phyloP scores from a whole-genome alignment of 2,888 invertebrate genomes.

The Cryptocephalus moraei region DNA sequence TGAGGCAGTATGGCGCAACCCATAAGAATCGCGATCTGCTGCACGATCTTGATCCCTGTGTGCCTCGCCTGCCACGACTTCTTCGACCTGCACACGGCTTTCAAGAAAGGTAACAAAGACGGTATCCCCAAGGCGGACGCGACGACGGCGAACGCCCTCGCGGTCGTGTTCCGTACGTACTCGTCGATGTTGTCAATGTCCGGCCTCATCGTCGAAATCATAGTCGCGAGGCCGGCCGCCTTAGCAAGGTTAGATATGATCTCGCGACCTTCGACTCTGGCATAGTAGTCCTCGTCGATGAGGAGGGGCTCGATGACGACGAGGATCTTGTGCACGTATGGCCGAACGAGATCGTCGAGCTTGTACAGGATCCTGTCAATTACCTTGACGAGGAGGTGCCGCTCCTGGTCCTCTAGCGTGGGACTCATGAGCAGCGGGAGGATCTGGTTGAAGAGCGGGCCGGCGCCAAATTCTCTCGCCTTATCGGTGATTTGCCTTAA shows the following conservation, averaged over 20 bases:
- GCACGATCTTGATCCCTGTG: slow-evolving; percentile 99
- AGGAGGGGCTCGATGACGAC: slow-evolving; percentile 98
- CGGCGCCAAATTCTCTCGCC: slow-evolving; percentile 96
- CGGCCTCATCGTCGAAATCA: slow-evolving; percentile 99
- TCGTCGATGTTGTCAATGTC: slow-evolving; percentile 99
- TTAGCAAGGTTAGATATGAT: slow-evolving; percentile 99
- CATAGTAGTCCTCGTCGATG: slow-evolving; percentile 99
- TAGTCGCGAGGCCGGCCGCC: slow-evolving; percentile 97
- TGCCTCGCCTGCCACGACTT: slow-evolving; percentile 99
- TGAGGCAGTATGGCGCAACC: slow-evolving; percentile 99
- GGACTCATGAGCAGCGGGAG: slow-evolving; percentile 99
- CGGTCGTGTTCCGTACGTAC: slow-evolving; percentile 98
- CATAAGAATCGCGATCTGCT: slow-evolving; percentile 99
- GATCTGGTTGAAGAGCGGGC: slow-evolving; percentile 98
- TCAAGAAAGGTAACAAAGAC: slow-evolving; percentile 91
- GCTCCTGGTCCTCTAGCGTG: slow-evolving; percentile 97
- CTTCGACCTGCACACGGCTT: slow-evolving; percentile 97
- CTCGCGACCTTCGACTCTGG: slow-evolving; percentile 97
- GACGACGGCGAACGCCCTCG: slow-evolving; percentile 98
- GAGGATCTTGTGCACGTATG: slow-evolving; percentile 98
- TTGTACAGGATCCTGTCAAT: slow-evolving; percentile 98
- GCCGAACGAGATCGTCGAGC: slow-evolving; percentile 94
- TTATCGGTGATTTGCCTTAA: slow-evolving; percentile 97
- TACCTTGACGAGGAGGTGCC: slow-evolving; percentile 96
- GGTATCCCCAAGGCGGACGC: slow-evolving; percentile 98